Evolutionary conservation across 2,888 invertebrate species (phyloP), one percentile per base, ranked within the genome.

Genomic region (Drosophila fulvimacula): DNA sequence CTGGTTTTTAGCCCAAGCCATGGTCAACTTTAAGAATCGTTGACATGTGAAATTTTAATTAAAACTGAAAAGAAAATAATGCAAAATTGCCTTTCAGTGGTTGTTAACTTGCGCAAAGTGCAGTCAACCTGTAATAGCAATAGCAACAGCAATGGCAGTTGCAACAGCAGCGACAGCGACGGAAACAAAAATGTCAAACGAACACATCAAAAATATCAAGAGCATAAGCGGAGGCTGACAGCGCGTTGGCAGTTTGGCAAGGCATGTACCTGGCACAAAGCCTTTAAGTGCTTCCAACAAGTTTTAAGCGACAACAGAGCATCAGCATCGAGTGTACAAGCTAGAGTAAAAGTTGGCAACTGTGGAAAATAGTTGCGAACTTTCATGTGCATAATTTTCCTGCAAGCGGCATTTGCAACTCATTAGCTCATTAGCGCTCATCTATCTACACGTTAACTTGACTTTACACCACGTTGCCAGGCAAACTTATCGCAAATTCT

Each of bases 1-100:
- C 49, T 64, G 21, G 24, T 10, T 52, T 36, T 60, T 27, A 73
- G 53, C 10, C 48, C 44, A 39, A 64, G 55, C 65, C 62, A 44
- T 44, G 44, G 19, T 69, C 63, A 70, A 69, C 75, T 87, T 72
- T 58, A 66, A 74, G 80, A 89, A 72, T 79, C 66, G 79, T 89
- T 87, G 81, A 84, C 81, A 89, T 82, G 83, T 79, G 71, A 85
- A 87, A 87, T 88, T 90, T 85, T 89, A 90, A 90, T 90, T 88
- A 88, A 88, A 84, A 79, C 63, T 69, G 52, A 71, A 81, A 81
- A 72, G 70, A 74, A 79, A 73, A 78, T 71, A 71, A 76, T 71
- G 63, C 59, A 63, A 52, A 56, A 61, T 27, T 64, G 52, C 66
- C 34, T 59, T 63, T 36, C 41, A 41, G 55, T 39, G 34, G 55